A percentile compares a stretch with the other conserved stretches of the same genome.
Conservation (phyloP, 2,797 vertebrate species). For the Tadarida brasiliensis region DNA sequence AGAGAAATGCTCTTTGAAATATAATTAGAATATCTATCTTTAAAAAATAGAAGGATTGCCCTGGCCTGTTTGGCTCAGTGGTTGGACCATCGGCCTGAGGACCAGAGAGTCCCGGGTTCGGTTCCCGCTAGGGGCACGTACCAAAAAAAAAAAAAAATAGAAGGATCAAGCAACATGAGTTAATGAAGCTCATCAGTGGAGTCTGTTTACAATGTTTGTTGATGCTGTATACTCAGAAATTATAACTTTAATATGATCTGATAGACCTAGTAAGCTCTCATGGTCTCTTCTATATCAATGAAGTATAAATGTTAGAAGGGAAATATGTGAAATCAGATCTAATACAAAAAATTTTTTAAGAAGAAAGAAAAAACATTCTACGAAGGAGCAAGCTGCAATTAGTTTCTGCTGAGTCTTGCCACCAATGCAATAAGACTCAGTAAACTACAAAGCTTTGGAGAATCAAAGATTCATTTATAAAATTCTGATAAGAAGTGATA, state of each 20-base stretch:
- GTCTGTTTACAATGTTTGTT: slow-evolving; percentile 35
- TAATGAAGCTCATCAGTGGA: slow-evolving; percentile 27
- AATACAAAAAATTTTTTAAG: neutral
- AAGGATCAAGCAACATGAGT: slow-evolving; percentile 42
- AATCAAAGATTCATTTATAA: neutral
- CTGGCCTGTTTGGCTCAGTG: no score
- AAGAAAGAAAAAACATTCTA: neutral
- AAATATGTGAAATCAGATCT: neutral
- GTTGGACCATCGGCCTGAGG: no score
- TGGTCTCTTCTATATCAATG: slow-evolving; percentile 15
- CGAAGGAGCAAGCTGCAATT: slow-evolving; percentile 15
- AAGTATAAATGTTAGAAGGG: slow-evolving; percentile 7
- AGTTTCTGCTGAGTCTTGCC: slow-evolving; percentile 30
- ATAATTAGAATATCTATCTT: slow-evolving; percentile 58
- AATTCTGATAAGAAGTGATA: slow-evolving; percentile 20
- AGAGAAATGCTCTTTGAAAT: slow-evolving; percentile 60
- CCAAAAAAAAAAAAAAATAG: slow-evolving; percentile 56
- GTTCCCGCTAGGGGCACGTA: no score
- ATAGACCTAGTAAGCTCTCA: neutral
- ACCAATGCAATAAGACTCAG: neutral
- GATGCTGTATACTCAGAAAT: slow-evolving; percentile 42
- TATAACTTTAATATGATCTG: neutral
- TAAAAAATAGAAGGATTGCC: slow-evolving; percentile 56
- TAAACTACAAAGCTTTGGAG: neutral
- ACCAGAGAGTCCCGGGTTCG: no score